These are phyloP conservation scores for Diploptera punctata DNA, from an alignment of 2,888 invertebrate species.

Conservation along the genomic window DNA sequence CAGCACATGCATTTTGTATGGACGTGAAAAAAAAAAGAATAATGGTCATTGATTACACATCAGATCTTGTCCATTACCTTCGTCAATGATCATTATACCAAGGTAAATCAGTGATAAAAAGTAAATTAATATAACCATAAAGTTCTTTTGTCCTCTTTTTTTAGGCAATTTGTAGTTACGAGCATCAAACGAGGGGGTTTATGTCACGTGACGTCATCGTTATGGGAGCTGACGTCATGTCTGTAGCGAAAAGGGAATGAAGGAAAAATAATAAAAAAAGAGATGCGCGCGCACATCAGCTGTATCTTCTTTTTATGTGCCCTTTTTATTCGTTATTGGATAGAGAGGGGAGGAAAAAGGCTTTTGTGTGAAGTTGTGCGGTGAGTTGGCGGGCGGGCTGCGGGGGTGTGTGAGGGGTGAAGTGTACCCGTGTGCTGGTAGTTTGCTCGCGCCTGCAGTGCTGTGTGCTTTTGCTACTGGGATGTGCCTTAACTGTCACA, in stretches of 20 bases:
- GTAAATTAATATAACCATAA: too few relatives aligned
- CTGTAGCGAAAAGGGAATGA: neutral
- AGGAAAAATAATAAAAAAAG: too few relatives aligned
- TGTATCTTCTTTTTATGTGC: neutral
- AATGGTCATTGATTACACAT: too few relatives aligned
- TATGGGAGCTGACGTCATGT: conserved; percentile 14
- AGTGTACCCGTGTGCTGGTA: too few relatives aligned
- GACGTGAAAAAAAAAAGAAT: too few relatives aligned
- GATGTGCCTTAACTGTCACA: neutral
- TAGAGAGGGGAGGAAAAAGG: neutral
- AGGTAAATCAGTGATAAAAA: too few relatives aligned
- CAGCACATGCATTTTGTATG: too few relatives aligned
- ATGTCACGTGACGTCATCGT: conserved; percentile 10
- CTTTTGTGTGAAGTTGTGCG: conserved; percentile 27
- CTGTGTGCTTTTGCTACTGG: too few relatives aligned
- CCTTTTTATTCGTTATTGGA: neutral
- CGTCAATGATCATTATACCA: too few relatives aligned
- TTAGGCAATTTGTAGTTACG: neutral
- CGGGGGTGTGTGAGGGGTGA: neutral
- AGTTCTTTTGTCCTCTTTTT: neutral
- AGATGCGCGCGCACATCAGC: conserved; percentile 24
- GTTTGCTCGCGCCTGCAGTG: too few relatives aligned
- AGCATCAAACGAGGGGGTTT: neutral
- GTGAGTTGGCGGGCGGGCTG: conserved; percentile 1
- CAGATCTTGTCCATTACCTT: too few relatives aligned